Percentiles rank a stretch among this genome's conserved stretches.
phyloP scores from a whole-genome alignment of 2,113 vertebrate species.

The Sitta europaea region DNA sequence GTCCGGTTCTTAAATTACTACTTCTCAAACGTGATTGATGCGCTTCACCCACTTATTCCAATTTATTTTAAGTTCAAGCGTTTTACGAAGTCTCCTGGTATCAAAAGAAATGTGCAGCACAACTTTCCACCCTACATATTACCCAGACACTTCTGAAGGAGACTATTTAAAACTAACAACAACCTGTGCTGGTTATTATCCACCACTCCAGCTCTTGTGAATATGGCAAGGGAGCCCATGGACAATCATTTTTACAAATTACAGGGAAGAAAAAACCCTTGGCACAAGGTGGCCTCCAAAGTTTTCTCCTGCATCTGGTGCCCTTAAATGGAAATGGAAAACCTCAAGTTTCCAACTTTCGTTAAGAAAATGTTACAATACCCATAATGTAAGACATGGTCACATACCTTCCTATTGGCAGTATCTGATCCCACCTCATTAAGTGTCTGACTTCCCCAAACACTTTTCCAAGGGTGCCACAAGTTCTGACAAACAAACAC shows the following conservation, averaged over 20 bases:
- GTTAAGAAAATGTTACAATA: not conserved
- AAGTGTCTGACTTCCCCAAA: not conserved
- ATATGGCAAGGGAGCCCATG: not conserved
- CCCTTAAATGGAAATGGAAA: conserved; percentile 25
- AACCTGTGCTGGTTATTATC: not conserved
- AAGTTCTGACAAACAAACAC: not conserved
- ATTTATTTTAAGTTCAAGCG: not conserved
- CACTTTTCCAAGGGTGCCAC: not conserved
- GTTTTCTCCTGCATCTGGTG: not conserved
- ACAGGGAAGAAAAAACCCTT: not conserved
- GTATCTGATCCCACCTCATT: not conserved
- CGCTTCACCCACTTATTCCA: not conserved
- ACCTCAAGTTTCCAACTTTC: not conserved
- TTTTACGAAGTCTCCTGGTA: not conserved
- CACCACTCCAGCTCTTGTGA: not conserved
- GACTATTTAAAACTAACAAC: not conserved
- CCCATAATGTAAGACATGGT: not conserved
- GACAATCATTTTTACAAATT: not conserved
- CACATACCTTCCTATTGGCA: not conserved
- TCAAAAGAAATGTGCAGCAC: not conserved
- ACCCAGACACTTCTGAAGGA: not conserved
- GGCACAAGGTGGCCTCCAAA: not conserved
- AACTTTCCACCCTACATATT: not conserved
- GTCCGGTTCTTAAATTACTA: conserved; percentile 32
- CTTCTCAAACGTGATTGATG: conserved; percentile 25